These are phyloP conservation scores for Drosophila kohkoa DNA, from an alignment of 1,140 invertebrate species.

Conservation along the genomic window DNA sequence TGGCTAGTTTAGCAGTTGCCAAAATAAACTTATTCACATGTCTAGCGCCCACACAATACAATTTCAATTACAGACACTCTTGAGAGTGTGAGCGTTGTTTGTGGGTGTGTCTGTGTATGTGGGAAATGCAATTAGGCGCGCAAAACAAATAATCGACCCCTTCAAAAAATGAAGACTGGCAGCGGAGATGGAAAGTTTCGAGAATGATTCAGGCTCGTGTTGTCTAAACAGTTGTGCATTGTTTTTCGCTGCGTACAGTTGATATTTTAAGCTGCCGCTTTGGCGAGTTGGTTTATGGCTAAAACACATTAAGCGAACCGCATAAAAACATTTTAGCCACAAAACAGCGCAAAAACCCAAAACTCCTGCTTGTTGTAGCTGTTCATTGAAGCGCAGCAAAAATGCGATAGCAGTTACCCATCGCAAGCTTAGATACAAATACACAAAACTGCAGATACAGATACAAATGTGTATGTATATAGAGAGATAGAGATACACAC, in stretches of 20 bases:
- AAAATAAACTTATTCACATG: conserved; percentile 46
- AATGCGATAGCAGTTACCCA: conserved; percentile 43
- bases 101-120: conserved; percentile 30
- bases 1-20: conserved; percentile 17
- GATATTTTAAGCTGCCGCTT: conserved; percentile 36
- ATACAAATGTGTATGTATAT: conserved; percentile 18
- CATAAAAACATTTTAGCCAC: conserved; percentile 80
- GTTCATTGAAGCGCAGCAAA: conserved; percentile 56
- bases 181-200: conserved; percentile 2
- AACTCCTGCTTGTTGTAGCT: conserved; percentile 38
- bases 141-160: conserved; percentile 63
- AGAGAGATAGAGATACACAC: conserved; percentile 42
- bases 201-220: conserved; percentile 32
- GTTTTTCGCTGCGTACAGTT: conserved; percentile 42
- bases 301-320: conserved; percentile 83
- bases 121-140: conserved; percentile 73
- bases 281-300: conserved; percentile 73
- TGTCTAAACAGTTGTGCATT: conserved; percentile 37
- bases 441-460: conserved; percentile 14
- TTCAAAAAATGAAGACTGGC: conserved; percentile 48
- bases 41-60: conserved; percentile 23
- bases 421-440: conserved; percentile 27
- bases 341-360: conserved; percentile 32
- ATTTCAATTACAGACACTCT: conserved; percentile 50
- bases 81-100: too few relatives aligned